Evolutionary conservation across 2,113 vertebrate genomes (phyloP).

Genomic region (Microcebus ravelobensis): DNA sequence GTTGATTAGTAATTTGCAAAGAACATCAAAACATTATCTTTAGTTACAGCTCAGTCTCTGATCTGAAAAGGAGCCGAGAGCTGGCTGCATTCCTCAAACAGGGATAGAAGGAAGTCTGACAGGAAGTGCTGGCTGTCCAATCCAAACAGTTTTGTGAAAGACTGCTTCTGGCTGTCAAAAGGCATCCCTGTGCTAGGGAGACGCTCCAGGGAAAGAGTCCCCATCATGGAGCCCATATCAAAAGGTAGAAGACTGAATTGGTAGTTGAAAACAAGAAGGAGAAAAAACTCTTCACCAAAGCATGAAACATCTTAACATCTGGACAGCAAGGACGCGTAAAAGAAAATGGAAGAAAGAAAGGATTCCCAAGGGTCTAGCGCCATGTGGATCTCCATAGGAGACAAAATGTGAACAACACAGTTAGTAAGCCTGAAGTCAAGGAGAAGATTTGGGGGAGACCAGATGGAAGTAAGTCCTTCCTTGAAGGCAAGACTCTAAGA

Average conservation of each 20-base stretch:
- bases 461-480: background rate
- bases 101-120: background rate
- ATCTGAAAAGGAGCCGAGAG: background rate
- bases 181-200: background rate
- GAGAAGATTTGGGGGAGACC: background rate
- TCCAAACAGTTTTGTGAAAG: background rate
- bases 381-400: background rate
- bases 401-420: background rate
- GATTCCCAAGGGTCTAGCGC: background rate
- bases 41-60: background rate
- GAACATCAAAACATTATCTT: background rate
- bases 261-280: background rate
- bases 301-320: background rate
- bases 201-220: too few species aligned
- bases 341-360: background rate
- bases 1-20: background rate
- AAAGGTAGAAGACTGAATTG: background rate
- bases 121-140: background rate
- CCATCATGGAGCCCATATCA: background rate
- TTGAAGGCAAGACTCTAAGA: background rate
- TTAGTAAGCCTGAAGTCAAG: background rate
- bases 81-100: background rate
- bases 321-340: background rate
- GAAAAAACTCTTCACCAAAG: background rate
- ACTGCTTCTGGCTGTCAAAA: rapidly evolving